Percentiles rank a stretch among this genome's conserved stretches.
These are phyloP conservation scores for Platysteira castanea DNA, from an alignment of 2,113 vertebrate species.

Conservation along the genomic window DNA sequence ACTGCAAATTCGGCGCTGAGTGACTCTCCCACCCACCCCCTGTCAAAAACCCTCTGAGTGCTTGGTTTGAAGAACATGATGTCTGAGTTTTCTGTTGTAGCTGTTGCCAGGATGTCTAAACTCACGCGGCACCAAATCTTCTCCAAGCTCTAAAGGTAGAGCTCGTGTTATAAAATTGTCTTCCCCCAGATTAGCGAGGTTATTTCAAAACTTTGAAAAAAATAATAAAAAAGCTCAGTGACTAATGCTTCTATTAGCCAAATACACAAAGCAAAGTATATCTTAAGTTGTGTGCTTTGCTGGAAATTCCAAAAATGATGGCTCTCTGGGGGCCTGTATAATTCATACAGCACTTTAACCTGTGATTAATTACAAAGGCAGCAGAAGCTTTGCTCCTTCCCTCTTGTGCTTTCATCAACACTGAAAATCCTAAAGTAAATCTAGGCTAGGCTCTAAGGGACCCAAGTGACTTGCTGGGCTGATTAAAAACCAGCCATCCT, in stretches of 20 bases:
- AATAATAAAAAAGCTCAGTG: neutral
- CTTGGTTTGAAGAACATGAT: neutral
- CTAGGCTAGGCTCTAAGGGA: neutral
- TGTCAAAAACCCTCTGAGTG: neutral
- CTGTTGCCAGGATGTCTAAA: neutral
- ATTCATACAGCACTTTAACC: conserved; percentile 14
- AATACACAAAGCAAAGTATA: neutral
- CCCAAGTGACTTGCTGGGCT: neutral
- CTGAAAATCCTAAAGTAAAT: conserved; percentile 35
- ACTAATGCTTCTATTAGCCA: neutral
- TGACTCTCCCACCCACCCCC: neutral
- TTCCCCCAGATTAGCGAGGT: neutral
- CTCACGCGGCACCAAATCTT: neutral
- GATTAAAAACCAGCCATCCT: conserved; percentile 15
- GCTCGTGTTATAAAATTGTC: neutral
- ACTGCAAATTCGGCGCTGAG: neutral
- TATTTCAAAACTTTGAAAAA: neutral
- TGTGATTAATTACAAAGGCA: conserved; percentile 40
- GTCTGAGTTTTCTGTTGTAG: neutral
- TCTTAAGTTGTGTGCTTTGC: neutral
- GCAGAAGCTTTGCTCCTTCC: neutral
- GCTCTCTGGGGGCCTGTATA: neutral
- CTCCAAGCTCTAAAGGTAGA: neutral
- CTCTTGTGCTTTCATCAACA: conserved; percentile 30
- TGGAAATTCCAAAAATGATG: neutral